These are phyloP conservation scores for Meliscaeva auricollis DNA, from an alignment of 2,888 invertebrate species.

Conservation along the genomic window DNA sequence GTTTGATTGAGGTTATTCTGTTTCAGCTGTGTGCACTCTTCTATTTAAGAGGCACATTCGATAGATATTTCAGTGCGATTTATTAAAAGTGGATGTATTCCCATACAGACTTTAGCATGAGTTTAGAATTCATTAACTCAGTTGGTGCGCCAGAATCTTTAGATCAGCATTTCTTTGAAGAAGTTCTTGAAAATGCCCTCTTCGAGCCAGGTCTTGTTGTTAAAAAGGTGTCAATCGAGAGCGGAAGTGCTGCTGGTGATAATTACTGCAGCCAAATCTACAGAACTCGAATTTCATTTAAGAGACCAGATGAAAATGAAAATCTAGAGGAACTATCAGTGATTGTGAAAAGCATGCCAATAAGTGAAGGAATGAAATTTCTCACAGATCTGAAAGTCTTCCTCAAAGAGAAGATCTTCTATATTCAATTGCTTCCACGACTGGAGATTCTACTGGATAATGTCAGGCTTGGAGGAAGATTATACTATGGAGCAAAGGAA, in stretches of 20 bases:
- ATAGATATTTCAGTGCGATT: too few species aligned
- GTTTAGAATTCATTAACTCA: not conserved
- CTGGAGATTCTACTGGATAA: constrained; percentile 82
- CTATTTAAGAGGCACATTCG: too few species aligned
- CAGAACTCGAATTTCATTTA: constrained; percentile 78
- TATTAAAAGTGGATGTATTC: not conserved
- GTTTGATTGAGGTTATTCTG: too few species aligned
- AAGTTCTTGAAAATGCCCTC: constrained; percentile 80
- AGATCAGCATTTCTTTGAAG: constrained; percentile 79
- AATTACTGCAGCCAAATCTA: constrained; percentile 82
- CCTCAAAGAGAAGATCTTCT: constrained; percentile 84
- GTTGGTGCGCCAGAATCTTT: constrained; percentile 79
- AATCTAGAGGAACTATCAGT: constrained; percentile 74
- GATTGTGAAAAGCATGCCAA: constrained; percentile 82
- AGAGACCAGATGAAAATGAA: constrained; percentile 16
- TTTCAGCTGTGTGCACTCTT: too few species aligned
- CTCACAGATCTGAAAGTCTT: constrained; percentile 84
- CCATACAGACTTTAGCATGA: not conserved
- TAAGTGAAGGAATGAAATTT: constrained; percentile 78
- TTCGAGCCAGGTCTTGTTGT: constrained; percentile 77
- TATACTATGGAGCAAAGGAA: constrained; percentile 78
- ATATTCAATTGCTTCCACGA: constrained; percentile 82
- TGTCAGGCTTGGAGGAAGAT: constrained; percentile 80
- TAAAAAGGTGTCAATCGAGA: constrained; percentile 78
- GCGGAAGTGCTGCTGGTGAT: constrained; percentile 81